Conservation (phyloP, 1,140 invertebrate species). For the Papilio polytes region DNA sequence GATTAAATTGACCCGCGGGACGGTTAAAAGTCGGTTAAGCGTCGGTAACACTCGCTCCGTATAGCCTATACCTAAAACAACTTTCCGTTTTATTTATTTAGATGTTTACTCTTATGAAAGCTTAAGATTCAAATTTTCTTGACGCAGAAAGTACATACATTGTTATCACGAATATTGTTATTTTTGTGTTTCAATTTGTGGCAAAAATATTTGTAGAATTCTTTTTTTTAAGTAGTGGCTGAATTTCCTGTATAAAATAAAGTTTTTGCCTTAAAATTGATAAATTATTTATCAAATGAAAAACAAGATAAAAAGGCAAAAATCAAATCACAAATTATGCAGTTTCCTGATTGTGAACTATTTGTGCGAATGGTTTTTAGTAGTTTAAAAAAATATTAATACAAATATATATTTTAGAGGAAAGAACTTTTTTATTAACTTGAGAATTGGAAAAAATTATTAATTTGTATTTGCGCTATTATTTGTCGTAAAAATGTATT, state of each 20-base stretch:
- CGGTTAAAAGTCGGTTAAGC: constrained; percentile 42
- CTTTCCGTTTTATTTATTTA: constrained; percentile 27
- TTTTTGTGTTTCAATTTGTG: not conserved
- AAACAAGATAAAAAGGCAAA: not conserved
- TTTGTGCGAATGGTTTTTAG: not conserved
- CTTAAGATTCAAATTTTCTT: not conserved
- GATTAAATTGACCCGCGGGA: constrained; percentile 58
- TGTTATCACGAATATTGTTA: not conserved
- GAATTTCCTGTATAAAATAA: not conserved
- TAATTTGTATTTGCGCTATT: too few species aligned
- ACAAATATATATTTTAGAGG: not conserved
- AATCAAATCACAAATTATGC: constrained; percentile 6
- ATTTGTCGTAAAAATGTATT: too few species aligned
- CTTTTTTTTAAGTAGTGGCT: not conserved
- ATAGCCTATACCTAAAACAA: not conserved
- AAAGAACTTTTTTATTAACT: not conserved
- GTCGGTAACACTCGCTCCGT: constrained; percentile 21
- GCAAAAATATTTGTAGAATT: not conserved
- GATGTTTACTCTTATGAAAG: not conserved
- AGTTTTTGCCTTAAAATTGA: not conserved
- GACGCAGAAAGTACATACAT: not conserved
- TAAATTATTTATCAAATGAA: not conserved
- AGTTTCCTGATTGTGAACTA: not conserved
- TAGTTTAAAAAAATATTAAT: not conserved
- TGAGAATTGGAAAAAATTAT: too few species aligned